Evolutionary conservation across 1,140 invertebrate species (phyloP).

Genomic region (Episyrphus balteatus): DNA sequence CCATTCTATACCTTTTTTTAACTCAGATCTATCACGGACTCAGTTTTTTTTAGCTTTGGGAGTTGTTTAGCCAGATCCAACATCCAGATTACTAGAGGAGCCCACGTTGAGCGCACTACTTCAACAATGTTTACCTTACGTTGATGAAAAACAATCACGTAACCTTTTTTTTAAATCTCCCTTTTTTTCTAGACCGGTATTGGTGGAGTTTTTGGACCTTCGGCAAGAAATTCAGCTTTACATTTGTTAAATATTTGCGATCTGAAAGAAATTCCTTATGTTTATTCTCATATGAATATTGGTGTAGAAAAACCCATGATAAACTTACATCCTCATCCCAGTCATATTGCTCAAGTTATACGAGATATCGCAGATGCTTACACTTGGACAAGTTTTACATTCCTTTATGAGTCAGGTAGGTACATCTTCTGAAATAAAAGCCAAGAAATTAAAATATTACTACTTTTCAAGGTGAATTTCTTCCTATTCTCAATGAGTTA

Average conservation of each 20-base stretch:
- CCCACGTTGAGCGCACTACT: too few species aligned
- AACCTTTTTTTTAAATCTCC: too few species aligned
- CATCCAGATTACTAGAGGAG: too few species aligned
- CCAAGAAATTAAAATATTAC: neutral
- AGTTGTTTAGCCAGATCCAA: too few species aligned
- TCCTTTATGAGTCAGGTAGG: conserved; percentile 63
- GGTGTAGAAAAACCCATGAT: conserved; percentile 45
- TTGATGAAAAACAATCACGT: too few species aligned
- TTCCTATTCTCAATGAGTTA: conserved; percentile 66
- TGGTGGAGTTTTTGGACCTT: conserved; percentile 72
- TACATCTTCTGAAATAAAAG: neutral
- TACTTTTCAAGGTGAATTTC: conserved; percentile 30
- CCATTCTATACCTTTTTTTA: too few species aligned
- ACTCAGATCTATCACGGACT: too few species aligned
- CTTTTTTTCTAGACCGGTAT: conserved; percentile 44
- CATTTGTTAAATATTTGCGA: conserved; percentile 83
- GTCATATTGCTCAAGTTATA: conserved; percentile 57
- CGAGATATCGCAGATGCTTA: conserved; percentile 61
- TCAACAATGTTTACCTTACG: too few species aligned
- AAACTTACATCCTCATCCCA: conserved; percentile 74
- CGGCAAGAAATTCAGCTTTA: conserved; percentile 47
- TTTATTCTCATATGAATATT: conserved; percentile 59
- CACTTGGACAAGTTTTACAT: conserved; percentile 74
- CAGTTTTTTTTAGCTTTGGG: too few species aligned
- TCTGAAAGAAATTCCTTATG: conserved; percentile 74